Conservation (phyloP, 2,888 invertebrate genomes). For the Troides helena region DNA sequence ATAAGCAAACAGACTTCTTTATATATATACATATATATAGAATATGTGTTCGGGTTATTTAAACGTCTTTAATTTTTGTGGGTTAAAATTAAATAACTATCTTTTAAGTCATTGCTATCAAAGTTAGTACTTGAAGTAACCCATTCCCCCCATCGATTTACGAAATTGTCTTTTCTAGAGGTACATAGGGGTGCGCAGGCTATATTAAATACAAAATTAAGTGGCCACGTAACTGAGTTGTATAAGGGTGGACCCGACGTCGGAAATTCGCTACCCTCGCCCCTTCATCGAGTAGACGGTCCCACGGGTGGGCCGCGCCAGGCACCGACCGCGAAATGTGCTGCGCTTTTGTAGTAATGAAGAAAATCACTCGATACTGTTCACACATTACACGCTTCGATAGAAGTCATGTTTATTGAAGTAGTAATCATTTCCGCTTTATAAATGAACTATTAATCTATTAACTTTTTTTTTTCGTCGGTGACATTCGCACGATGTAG, state of each 20-base stretch:
- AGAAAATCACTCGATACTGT: constrained; percentile 1
- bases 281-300: constrained; percentile 10
- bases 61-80: too few relatives aligned
- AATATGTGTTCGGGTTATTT: too few relatives aligned
- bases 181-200: background rate
- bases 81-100: too few relatives aligned
- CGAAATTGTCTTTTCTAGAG: constrained; percentile 1
- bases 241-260: constrained; percentile 6
- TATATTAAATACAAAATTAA: constrained; percentile 19
- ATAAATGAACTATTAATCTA: too few relatives aligned
- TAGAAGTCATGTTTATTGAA: background rate
- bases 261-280: constrained; percentile 21
- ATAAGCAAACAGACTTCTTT: too few relatives aligned
- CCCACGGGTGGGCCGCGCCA: constrained; percentile 27
- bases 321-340: constrained; percentile 25
- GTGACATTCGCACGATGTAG: too few relatives aligned
- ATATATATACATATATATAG: too few relatives aligned
- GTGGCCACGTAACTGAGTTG: constrained; percentile 16
- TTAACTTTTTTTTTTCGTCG: too few relatives aligned
- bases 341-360: background rate
- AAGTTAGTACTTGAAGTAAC: too few relatives aligned
- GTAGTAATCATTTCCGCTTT: too few relatives aligned
- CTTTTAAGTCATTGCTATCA: too few relatives aligned
- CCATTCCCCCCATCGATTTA: background rate
- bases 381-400: constrained; percentile 1